Evolutionary conservation across 2,797 vertebrate genomes (phyloP), one percentile per base, ranked within the genome.

Genomic region (Chanos chanos): DNA sequence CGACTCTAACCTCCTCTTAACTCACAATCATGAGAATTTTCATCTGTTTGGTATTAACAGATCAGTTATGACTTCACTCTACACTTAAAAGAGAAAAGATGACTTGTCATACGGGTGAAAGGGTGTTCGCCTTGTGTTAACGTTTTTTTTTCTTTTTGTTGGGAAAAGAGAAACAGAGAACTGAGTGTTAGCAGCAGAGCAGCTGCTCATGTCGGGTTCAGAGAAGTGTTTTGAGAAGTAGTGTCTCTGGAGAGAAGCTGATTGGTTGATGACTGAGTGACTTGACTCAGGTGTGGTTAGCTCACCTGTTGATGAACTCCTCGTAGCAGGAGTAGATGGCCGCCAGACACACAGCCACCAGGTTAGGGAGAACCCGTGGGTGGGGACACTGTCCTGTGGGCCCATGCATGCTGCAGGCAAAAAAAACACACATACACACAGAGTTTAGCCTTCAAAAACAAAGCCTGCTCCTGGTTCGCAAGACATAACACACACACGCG

Each of bases 301-400:
- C 93, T 87, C 68, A 97, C 97, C 96, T 99, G 95, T 99, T 98
- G 86, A 99, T 99, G 83, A 98, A 99, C 81, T 99, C 97, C 80
- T 99, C 97, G 0, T 99, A 99, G 85, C 97, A 99, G 36, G 97
- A 99, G 77, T 99, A 99, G 80, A 99, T 98, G 77, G 96, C 97
- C 25, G 97, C 97, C 75, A 99, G 89, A 79, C 97, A 99, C 64
- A 99, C 96, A 0, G 97, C 96, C 67, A 99, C 96, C 37, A 99
- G 91, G 84, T 99, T 99, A 53, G 96, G 96, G 75, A 99, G 92
- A 65, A 99, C 96, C n/a, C 97, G 92, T 48, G 97, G 97, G 76
- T 99, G 97, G 53, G 97, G 97, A 81, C 97, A 99, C 77, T 98
- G 96, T 53, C 94, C 95, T 0, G 97, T 99, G 16, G 94, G 97